Evolutionary conservation across 2,888 invertebrate species (phyloP).

Genomic region (Caenorhabditis sinica): DNA sequence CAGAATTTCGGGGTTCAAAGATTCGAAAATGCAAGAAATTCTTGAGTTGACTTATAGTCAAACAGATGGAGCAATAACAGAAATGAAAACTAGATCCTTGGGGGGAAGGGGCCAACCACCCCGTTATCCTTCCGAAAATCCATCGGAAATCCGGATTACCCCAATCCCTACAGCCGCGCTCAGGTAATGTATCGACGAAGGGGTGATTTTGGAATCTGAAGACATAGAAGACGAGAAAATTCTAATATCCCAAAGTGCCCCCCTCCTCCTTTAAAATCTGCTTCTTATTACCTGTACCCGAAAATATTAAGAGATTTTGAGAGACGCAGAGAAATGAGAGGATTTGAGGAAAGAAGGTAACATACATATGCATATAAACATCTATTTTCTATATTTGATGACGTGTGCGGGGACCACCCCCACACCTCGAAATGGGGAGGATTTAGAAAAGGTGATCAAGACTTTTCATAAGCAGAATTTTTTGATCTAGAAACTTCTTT

Average conservation of each 20-base stretch:
- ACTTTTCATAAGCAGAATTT: too few species aligned
- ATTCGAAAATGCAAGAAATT: too few species aligned
- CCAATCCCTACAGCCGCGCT: not conserved
- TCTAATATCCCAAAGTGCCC: not conserved
- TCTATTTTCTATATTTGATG: too few species aligned
- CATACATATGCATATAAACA: too few species aligned
- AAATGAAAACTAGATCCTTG: not conserved
- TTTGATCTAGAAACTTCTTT: too few species aligned
- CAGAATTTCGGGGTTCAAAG: too few species aligned
- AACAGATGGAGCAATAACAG: not conserved
- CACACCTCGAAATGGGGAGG: not conserved
- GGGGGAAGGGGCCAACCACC: slow-evolving; percentile 4
- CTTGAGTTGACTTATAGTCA: not conserved
- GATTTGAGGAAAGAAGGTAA: not conserved
- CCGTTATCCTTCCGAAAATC: slow-evolving; percentile 23
- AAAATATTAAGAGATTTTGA: not conserved
- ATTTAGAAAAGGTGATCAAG: too few species aligned
- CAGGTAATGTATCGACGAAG: not conserved
- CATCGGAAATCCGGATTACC: not conserved
- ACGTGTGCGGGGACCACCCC: too few species aligned
- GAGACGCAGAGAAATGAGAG: not conserved
- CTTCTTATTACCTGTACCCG: not conserved
- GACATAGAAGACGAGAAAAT: too few species aligned
- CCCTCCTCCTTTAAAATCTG: not conserved
- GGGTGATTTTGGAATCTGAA: too few species aligned